Evolutionary conservation across 2,113 vertebrate species (phyloP).

Genomic region (Nerophis ophidion): DNA sequence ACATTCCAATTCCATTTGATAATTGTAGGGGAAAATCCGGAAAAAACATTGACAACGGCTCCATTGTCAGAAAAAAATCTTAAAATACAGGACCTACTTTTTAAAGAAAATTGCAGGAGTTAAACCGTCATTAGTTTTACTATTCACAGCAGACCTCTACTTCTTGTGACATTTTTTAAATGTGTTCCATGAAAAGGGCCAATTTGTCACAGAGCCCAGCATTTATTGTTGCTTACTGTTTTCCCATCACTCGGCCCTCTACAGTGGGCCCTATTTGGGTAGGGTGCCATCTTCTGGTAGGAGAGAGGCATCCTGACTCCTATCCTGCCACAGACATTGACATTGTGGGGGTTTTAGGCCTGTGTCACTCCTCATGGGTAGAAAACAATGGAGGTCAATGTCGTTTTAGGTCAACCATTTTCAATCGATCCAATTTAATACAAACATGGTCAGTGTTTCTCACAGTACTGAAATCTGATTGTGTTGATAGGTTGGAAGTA

Average conservation of each 20-base stretch:
- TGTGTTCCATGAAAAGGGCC: background rate
- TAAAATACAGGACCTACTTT: background rate
- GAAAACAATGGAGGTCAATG: too few species aligned
- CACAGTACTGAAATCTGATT: too few species aligned
- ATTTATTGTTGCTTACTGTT: background rate
- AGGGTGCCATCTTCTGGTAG: constrained; percentile 92
- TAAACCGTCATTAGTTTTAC: background rate
- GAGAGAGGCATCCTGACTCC: constrained; percentile 37
- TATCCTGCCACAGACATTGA: constrained; percentile 9
- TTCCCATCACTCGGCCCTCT: background rate
- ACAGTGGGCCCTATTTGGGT: constrained; percentile 70
- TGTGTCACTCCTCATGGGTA: constrained; percentile 10
- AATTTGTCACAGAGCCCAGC: background rate
- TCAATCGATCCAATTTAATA: too few species aligned
- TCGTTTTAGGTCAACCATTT: too few species aligned
- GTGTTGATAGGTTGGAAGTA: too few species aligned
- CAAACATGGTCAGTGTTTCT: too few species aligned
- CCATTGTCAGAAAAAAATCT: background rate
- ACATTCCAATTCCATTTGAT: too few species aligned
- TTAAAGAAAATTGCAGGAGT: background rate
- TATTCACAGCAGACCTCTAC: background rate
- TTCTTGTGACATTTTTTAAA: background rate
- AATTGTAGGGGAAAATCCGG: background rate
- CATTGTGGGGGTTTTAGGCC: background rate
- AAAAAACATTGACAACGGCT: background rate